Percentiles rank a stretch among this genome's conserved stretches.
Conservation (phyloP, 2,113 vertebrate genomes). For the Nematolebias whitei region DNA sequence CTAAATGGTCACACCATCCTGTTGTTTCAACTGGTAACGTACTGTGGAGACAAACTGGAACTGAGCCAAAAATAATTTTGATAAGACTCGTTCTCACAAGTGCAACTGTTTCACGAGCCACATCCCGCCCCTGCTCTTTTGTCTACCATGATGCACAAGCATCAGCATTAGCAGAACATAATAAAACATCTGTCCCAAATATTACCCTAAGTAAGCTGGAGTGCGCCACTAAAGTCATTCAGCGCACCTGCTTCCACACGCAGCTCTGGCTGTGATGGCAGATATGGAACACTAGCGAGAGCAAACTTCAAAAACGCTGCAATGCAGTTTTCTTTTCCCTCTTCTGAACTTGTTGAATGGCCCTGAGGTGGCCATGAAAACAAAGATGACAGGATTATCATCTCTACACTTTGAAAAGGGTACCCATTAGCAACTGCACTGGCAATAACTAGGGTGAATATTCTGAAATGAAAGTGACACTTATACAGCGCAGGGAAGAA, state of each 20-base stretch:
- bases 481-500: constrained; percentile 32
- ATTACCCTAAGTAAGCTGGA: constrained; percentile 56
- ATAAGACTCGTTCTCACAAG: constrained; percentile 23
- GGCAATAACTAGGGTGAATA: constrained; percentile 59
- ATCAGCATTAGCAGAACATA: constrained; percentile 53
- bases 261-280: constrained; percentile 24
- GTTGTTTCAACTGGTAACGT: constrained; percentile 25
- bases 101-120: constrained; percentile 20
- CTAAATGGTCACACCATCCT: constrained; percentile 24
- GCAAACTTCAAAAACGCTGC: constrained; percentile 32
- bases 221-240: constrained; percentile 46
- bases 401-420: constrained; percentile 50
- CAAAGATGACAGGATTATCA: constrained; percentile 62
- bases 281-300: constrained; percentile 19
- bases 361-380: constrained; percentile 61
- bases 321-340: constrained; percentile 10
- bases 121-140: constrained; percentile 18
- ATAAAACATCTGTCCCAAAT: constrained; percentile 60
- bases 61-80: constrained; percentile 8
- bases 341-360: constrained; percentile 57
- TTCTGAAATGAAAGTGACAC: constrained; percentile 63
- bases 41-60: constrained; percentile 10
- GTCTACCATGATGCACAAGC: constrained; percentile 22
- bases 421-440: constrained; percentile 52
- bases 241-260: constrained; percentile 56